Base-by-base conservation (phyloP, 2,113 vertebrate species). In the Nettapus auritus region DNA sequence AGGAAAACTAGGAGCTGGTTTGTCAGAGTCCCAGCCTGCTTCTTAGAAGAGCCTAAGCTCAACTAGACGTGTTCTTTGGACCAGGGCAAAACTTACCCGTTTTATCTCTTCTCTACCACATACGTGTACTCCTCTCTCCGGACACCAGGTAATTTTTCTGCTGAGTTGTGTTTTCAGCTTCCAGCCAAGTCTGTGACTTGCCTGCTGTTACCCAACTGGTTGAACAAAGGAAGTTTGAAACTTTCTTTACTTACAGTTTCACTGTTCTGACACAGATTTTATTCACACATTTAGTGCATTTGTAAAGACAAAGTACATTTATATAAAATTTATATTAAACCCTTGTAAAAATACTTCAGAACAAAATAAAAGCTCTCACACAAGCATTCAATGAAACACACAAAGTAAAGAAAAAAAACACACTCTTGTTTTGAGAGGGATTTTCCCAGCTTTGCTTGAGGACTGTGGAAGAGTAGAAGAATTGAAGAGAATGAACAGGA, bases 381-480 rank as follows among this genome's bases (percentile, higher is more conserved):
- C 23, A 60, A 68, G 36, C 52, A 20, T 62, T 66, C 55, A 66
- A 5, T 73, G 50, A 88, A 79, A 53, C 40, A 46, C 21, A 56
- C 11, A 55, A 67, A 88, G 15, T 5, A 67, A 36, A 73, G 26
- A 31, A 67, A 75, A 86, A 86, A 70, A 46, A 2, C 5, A 22
- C 2, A 0, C 66, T 95, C 77, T 15, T 83, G 21, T 76, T 76
- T 76, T 71, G 25, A 52, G 71, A 55, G 22, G 17, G 26, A 13
- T 82, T 91, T 91, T 50, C 56, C 14, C 36, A 73, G n/a, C 38
- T 92, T 84, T 7, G n/a, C 79, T 68, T 70, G 71, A 69, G 57
- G 26, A 5, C 34, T 73, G 3, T 40, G 67, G 62, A 16, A 25
- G 29, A 71, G 10, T 44, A n/a, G 44, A 40, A 90, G 69, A 53